phyloP scores from a whole-genome alignment of 2,797 vertebrate genomes.

The Anguilla anguilla region DNA sequence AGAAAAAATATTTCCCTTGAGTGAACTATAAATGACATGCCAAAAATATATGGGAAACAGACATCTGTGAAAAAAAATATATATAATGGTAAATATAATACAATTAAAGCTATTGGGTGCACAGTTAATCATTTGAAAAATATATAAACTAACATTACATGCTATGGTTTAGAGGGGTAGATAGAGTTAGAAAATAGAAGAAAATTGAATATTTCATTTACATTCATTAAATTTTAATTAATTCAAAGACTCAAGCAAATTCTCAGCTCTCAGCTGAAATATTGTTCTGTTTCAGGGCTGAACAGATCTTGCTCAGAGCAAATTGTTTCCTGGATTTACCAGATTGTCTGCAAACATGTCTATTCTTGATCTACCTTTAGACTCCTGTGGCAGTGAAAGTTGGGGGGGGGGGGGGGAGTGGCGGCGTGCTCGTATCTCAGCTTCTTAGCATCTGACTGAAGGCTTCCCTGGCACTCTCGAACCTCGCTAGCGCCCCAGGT shows the following conservation, averaged over 20 bases:
- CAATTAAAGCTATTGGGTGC: background rate
- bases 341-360: background rate
- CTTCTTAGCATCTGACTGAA: background rate
- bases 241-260: background rate
- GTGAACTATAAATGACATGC: background rate
- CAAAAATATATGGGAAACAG: background rate
- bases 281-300: background rate
- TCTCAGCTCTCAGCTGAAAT: conserved; percentile 1
- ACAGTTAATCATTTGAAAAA: background rate
- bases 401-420: background rate
- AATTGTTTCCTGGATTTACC: conserved; percentile 29
- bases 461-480: background rate
- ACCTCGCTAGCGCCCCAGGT: background rate
- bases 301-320: conserved; percentile 33
- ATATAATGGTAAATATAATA: too few species aligned
- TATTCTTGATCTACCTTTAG: conserved; percentile 1
- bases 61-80: too few species aligned
- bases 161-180: too few species aligned
- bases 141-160: too few species aligned
- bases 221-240: too few species aligned
- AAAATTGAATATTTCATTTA: too few species aligned
- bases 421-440: background rate
- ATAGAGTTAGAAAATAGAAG: too few species aligned
- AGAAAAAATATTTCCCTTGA: background rate
- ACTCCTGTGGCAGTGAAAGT: background rate